Evolutionary conservation across 2,797 vertebrate genomes (phyloP).

Genomic region (Enteromius trimaculatus): DNA sequence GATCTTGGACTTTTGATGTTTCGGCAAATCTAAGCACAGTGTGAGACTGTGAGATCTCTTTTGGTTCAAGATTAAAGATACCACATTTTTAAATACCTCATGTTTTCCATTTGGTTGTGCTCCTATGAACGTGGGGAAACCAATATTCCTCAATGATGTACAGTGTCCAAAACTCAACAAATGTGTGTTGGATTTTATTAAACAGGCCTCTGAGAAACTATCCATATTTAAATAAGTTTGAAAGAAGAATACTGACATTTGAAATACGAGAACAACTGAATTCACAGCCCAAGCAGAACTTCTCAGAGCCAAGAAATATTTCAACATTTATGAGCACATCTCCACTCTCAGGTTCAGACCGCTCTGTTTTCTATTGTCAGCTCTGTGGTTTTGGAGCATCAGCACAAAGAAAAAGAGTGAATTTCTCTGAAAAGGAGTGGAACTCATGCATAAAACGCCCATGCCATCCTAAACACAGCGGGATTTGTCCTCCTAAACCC

Average conservation of each 20-base stretch:
- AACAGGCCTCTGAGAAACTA: background rate
- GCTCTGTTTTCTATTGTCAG: background rate
- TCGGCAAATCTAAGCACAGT: background rate
- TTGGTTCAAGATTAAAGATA: background rate
- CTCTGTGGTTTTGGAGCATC: background rate
- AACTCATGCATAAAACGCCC: constrained; percentile 26
- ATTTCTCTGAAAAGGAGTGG: background rate
- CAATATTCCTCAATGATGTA: too few species aligned
- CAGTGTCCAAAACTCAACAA: background rate
- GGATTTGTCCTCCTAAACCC: constrained; percentile 28
- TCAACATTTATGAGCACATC: constrained; percentile 32
- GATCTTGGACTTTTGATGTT: constrained; percentile 7
- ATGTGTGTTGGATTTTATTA: background rate
- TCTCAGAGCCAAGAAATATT: background rate
- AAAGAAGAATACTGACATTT: background rate
- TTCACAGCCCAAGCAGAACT: background rate
- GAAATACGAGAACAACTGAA: background rate
- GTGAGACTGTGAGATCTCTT: background rate
- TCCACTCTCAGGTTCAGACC: background rate
- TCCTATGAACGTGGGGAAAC: background rate
- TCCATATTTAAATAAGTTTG: background rate
- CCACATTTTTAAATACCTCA: background rate
- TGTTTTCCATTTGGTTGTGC: background rate
- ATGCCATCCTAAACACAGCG: background rate
- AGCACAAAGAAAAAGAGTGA: background rate